Base-by-base conservation (phyloP, 2,888 invertebrate genomes). In the Alitta virens region DNA sequence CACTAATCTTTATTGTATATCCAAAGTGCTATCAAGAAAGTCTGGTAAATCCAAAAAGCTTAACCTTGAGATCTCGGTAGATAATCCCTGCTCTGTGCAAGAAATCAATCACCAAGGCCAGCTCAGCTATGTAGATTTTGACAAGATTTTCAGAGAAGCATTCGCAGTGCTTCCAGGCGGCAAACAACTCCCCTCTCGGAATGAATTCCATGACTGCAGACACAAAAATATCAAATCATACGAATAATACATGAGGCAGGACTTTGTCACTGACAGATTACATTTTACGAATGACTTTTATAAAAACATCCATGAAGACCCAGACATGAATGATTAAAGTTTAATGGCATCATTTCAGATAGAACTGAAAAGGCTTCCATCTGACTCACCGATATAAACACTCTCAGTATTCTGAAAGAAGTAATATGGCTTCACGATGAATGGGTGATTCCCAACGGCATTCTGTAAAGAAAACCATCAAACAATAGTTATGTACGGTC, bases 371-470 rank as follows among this genome's bases (percentile, higher is more conserved):
- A 33, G 33, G 33, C 33, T 7, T 33, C 7, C 5, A 33, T 12
- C 12, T 33, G 33, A 33, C 74, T 86, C 84, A 92, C 93, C 88
- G 82, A 94, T 91, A 81, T 90, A 92, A 66, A 95, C 86, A 78
- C 89, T 87, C 79, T 89, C 90, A 81, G 89, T 88, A 72, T 89
- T 91, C 83, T 95, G 94, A 93, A 94, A 95, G 76, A 88, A 89
- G 73, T 88, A 87, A 26, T 88, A 85, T 66, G 90, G 89, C 71
- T 89, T 87, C 2, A 91, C 91, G 74, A 94, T 90, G 77, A 92
- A 93, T 26, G 89, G 88, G 85, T 94, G 91, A 83, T 93, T 92
- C 3, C 93, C 91, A 74, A 91, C 90, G 70, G 89, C 87, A 68
- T 79, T 80, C 75, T 83, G 81, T 57, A 82, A 56, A 55, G 42